Base-by-base conservation (phyloP, 2,888 invertebrate genomes). In the Philopedon plagiatum region DNA sequence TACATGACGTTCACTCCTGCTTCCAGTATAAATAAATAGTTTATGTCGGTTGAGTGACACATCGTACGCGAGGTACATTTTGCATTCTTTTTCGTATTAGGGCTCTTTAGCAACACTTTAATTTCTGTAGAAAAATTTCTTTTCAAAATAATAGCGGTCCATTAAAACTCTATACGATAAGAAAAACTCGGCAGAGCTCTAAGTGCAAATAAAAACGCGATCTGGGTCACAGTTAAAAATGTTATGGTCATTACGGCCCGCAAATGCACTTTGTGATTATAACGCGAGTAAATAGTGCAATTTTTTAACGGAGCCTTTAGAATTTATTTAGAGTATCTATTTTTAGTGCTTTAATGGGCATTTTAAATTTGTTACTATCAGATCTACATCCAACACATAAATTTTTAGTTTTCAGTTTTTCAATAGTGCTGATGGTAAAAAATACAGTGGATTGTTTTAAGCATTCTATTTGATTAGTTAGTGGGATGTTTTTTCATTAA, bases 221-320 rank as follows among this genome's bases (percentile, higher is more conserved):
- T 49, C 13, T 49, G 26, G 49, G 49, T 49, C 49, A 49, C 49
- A 49, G 23, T 49, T 49, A 49, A 49, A 49, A 49, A 49, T 49
- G 26, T 49, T 26, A 49, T 49, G 49, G 49, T 49, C 49, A 49
- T 49, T 49, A 49, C 13, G 49, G 23, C 23, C 26, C 26, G 49
- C 49, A 49, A 49, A 49, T n/a, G 49, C 26, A 49, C 3, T 26
- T 5, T 1, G 26, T 26, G 49, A 26, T 49, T 49, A 11, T 23
- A 21, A 19, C n/a, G 4, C 23, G n/a, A 5, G 23, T 49, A 49
- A 49, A 49, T 49, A 49, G 49, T 49, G 49, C 5, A 26, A 49
- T 49, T 46, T 46, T 23, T 21, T n/a, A 21, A 15, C n/a, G 9
- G 7, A 46, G 21, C 23, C 23, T 46, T 46, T 23, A 23, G 23